These are phyloP conservation scores for Agelas oroides DNA, from an alignment of 37 sponge, comb jelly and placozoan species.

Conservation along the genomic window DNA sequence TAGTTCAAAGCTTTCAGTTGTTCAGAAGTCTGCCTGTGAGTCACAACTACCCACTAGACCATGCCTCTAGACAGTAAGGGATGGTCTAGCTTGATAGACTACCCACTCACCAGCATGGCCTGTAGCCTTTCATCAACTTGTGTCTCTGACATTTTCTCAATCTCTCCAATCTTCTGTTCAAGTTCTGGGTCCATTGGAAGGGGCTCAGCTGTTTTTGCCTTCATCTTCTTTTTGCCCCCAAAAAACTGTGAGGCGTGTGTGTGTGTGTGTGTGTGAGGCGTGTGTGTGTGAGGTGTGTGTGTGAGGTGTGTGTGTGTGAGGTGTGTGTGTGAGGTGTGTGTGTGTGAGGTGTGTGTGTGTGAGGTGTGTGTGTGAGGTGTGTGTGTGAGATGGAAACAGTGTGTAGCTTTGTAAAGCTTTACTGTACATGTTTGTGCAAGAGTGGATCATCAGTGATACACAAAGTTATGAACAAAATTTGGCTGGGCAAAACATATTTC, in stretches of 20 bases:
- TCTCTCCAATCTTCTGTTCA: constrained; percentile 46
- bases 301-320: neutral
- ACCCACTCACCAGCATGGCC: constrained; percentile 68
- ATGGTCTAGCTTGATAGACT: too few relatives aligned
- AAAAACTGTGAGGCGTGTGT: neutral
- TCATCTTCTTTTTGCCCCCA: constrained; percentile 16
- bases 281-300: neutral
- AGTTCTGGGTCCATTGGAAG: constrained; percentile 38
- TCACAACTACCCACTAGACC: too few relatives aligned
- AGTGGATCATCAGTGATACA: too few relatives aligned
- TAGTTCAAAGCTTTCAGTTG: too few relatives aligned
- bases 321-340: too few relatives aligned
- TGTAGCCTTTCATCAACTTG: constrained; percentile 59
- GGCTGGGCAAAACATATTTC: too few relatives aligned
- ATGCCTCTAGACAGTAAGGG: too few relatives aligned
- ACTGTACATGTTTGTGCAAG: too few relatives aligned
- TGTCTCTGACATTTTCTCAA: constrained; percentile 55
- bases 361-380: constrained; percentile 11
- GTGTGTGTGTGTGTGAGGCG: neutral
- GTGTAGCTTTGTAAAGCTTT: neutral
- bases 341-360: neutral
- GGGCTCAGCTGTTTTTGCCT: neutral
- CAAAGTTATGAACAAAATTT: too few relatives aligned
- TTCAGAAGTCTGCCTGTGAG: too few relatives aligned
- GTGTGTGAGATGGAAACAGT: neutral